These are phyloP conservation scores for Folsomia manolachei DNA, from an alignment of 2,888 invertebrate species.

Conservation along the genomic window DNA sequence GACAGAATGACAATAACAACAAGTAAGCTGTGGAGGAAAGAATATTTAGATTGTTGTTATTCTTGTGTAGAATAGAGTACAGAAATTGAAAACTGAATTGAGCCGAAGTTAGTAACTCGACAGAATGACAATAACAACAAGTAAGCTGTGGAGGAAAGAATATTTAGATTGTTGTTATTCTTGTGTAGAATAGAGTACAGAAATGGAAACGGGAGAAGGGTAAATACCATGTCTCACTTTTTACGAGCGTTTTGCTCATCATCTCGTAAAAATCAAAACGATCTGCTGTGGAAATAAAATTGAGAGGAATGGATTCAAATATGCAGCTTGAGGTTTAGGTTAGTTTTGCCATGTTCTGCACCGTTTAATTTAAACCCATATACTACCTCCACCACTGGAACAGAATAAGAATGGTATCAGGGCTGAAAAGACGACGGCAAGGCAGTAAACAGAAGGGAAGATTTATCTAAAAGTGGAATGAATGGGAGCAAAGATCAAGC, in stretches of 20 bases:
- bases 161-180: too few species aligned
- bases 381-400: background rate
- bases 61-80: too few species aligned
- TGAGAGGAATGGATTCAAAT: background rate
- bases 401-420: background rate
- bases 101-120: too few species aligned
- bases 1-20: too few species aligned
- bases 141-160: too few species aligned
- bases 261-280: constrained; percentile 13
- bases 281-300: constrained; percentile 5
- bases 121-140: too few species aligned
- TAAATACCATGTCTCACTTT: constrained; percentile 1
- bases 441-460: background rate
- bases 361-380: too few species aligned
- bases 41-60: too few species aligned
- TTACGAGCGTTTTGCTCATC: constrained; percentile 10
- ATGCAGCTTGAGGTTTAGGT: background rate
- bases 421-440: background rate
- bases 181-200: too few species aligned
- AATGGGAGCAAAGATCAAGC: constrained; percentile 10
- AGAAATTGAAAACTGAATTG: too few species aligned
- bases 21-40: too few species aligned
- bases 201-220: too few species aligned
- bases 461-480: constrained; percentile 7
- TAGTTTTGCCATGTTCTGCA: background rate